Conservation (phyloP, 1,140 invertebrate genomes). For the Drosophila tsacasi region DNA sequence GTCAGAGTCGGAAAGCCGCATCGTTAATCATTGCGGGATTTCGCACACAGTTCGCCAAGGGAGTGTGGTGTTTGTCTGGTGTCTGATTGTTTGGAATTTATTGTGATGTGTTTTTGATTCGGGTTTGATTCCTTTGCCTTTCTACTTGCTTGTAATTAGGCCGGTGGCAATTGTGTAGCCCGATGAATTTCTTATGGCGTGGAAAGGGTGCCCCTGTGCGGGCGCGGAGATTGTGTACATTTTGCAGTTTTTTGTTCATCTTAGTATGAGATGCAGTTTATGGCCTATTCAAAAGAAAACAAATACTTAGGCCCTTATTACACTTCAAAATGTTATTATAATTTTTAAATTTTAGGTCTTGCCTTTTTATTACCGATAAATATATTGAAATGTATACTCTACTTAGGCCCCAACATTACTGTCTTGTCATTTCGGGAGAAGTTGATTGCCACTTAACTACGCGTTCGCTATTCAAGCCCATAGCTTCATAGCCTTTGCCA, state of each 20-base stretch:
- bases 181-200: constrained; percentile 7
- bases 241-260: no score
- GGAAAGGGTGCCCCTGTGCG: constrained; percentile 9
- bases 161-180: background rate
- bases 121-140: constrained; percentile 35
- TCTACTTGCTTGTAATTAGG: constrained; percentile 16
- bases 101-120: constrained; percentile 61
- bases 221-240: background rate
- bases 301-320: no score
- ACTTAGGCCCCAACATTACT: no score
- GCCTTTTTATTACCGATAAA: no score
- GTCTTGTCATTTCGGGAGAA: background rate
- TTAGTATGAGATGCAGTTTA: background rate
- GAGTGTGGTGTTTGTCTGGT: constrained; percentile 3
- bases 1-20: constrained; percentile 46
- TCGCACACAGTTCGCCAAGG: constrained; percentile 38
- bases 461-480: background rate
- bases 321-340: no score
- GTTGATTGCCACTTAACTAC: background rate
- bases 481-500: background rate
- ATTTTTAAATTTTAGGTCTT: no score
- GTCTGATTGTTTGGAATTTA: constrained; percentile 57
- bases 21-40: constrained; percentile 63
- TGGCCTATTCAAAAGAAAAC: background rate
- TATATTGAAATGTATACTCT: background rate